phyloP scores from a whole-genome alignment of 2,113 vertebrate species.

The Sinocyclocheilus anophthalmus region DNA sequence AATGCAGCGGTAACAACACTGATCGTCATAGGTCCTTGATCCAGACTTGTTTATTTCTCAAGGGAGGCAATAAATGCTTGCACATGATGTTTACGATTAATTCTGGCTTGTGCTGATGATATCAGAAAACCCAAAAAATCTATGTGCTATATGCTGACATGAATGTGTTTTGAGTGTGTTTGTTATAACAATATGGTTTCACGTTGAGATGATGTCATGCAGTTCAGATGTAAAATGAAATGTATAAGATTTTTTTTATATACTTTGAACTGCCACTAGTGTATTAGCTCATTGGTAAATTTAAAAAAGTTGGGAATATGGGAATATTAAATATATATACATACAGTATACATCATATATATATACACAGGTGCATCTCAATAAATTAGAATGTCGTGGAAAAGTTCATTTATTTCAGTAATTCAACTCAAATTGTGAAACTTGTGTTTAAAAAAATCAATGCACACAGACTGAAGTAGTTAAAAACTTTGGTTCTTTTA shows the following conservation, averaged over 20 bases:
- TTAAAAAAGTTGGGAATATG: no score
- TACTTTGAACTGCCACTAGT: neutral
- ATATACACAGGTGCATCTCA: no score
- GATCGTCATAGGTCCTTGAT: neutral
- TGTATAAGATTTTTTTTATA: neutral
- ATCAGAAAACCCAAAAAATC: neutral
- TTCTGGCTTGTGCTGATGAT: neutral
- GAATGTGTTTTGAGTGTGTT: neutral
- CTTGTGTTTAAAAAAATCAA: no score
- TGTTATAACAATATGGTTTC: neutral
- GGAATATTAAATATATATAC: no score
- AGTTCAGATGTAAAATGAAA: neutral
- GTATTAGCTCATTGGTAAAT: neutral
- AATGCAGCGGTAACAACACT: neutral
- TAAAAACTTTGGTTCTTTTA: no score
- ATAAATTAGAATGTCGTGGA: no score
- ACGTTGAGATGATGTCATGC: neutral
- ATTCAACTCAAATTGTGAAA: no score
- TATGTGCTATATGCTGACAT: neutral
- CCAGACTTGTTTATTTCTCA: constrained; percentile 19
- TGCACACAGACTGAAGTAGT: no score
- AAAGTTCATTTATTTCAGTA: no score
- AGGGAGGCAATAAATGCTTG: constrained; percentile 29
- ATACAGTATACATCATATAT: no score
- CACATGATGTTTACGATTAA: constrained; percentile 13